Evolutionary conservation across 2,888 invertebrate genomes (phyloP).

Genomic region (Petrolisthes manimaculis): DNA sequence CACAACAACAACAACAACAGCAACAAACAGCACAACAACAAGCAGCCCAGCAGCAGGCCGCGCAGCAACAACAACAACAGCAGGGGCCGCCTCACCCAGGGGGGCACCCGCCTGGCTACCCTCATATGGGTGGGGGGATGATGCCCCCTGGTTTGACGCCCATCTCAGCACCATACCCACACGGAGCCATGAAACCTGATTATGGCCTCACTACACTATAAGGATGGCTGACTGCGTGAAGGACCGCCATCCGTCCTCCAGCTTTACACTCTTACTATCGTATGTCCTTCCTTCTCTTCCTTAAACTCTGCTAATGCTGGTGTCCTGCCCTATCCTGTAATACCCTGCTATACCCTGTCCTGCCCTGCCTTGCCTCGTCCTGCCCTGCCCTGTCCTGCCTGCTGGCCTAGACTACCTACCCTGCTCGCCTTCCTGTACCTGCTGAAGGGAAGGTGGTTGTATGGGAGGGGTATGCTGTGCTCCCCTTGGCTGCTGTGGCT

Average conservation of each 20-base stretch:
- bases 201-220: constrained; percentile 65
- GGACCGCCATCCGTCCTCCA: constrained; percentile 37
- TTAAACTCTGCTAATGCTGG: constrained; percentile 20
- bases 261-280: constrained; percentile 39
- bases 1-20: constrained; percentile 48
- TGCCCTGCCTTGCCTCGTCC: constrained; percentile 12
- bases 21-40: constrained; percentile 46
- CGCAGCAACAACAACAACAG: constrained; percentile 43
- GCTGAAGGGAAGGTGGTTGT: neutral
- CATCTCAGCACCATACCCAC: constrained; percentile 64
- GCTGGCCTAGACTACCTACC: neutral
- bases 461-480: too few relatives aligned
- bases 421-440: neutral
- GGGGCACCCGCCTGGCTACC: constrained; percentile 53
- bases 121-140: constrained; percentile 60
- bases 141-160: constrained; percentile 60
- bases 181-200: constrained; percentile 66
- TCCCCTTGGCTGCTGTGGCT: too few relatives aligned
- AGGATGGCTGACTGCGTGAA: constrained; percentile 31
- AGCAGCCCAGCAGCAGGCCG: constrained; percentile 46
- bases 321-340: neutral
- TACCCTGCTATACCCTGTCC: neutral
- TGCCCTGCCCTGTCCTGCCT: neutral
- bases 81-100: constrained; percentile 40
- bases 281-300: constrained; percentile 8